phyloP scores from a whole-genome alignment of 2,888 invertebrate genomes.

The Andrena marginata region DNA sequence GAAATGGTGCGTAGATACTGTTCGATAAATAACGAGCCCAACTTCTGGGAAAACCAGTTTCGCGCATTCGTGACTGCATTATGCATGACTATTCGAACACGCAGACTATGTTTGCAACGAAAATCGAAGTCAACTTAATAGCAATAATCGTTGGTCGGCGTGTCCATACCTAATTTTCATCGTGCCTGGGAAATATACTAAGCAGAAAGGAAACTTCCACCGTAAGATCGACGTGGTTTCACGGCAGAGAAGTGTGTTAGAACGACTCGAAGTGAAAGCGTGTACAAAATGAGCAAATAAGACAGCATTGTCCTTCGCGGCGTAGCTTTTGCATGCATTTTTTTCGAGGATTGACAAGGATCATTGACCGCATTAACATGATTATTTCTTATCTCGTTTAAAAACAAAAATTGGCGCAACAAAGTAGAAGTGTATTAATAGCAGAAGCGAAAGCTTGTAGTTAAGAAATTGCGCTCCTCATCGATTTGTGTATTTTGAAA shows the following conservation, averaged over 20 bases:
- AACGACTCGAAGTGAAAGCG: slow-evolving; percentile 44
- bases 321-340: background rate
- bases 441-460: too few relatives aligned
- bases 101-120: background rate
- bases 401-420: too few relatives aligned
- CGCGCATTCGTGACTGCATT: slow-evolving; percentile 9
- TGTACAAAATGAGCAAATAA: slow-evolving; percentile 11
- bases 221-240: background rate
- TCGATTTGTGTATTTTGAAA: too few relatives aligned
- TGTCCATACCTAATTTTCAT: background rate
- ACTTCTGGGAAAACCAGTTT: slow-evolving; percentile 51
- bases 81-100: background rate
- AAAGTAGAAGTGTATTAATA: too few relatives aligned
- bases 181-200: background rate
- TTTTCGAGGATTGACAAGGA: background rate
- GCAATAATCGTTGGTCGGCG: background rate
- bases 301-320: slow-evolving; percentile 12
- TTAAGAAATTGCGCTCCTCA: too few relatives aligned
- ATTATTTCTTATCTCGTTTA: background rate
- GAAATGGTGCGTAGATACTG: background rate
- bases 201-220: background rate
- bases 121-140: background rate
- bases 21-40: background rate
- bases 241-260: slow-evolving; percentile 3
- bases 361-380: background rate